Evolutionary conservation across 2,797 vertebrate genomes (phyloP), one percentile per base, ranked within the genome.

Genomic region (Coccyzus lansbergi): DNA sequence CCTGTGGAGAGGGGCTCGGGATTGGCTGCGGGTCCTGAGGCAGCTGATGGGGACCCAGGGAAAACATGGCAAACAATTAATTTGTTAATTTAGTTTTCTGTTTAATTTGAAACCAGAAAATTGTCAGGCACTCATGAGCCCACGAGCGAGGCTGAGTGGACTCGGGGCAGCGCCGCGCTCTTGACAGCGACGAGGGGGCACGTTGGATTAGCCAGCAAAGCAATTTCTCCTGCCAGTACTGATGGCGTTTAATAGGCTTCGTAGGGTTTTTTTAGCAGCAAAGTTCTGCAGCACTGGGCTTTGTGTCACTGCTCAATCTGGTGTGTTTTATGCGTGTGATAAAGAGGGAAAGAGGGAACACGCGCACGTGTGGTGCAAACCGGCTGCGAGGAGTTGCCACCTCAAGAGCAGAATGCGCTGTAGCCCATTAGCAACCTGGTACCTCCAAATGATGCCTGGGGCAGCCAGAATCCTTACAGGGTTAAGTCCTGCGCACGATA

Each of bases 31-130:
- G 96, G 95, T 97, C 96, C 96, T 76, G 92, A 96, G 97, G 98
- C 98, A 98, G 98, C 98, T 98, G 98, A 98, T 96, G 98, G 97
- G 97, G 97, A 87, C 97, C 96, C 93, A 98, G 98, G 98, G 96
- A 98, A 98, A 98, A 98, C 98, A 98, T 34, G 97, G 97, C 97
- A 97, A 98, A 98, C 98, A 98, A 99, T 99, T 99, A 99, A 98
- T 98, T 98, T 92, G 83, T 97, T 99, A 98, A 99, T 99, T 99
- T 98, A 97, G 98, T 98, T 98, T 98, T 98, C 98, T 98, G 98
- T 98, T 98, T 99, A 98, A 99, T 99, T 99, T 98, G 97, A 98
- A 98, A 98, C 97, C 98, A 98, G 98, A 98, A 99, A 99, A 99
- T 99, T 98, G 98, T 97, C 98, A 98, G 96, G 98, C 90, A 84